phyloP scores from a whole-genome alignment of 2,113 vertebrate genomes.

The Bubalus kerabau region DNA sequence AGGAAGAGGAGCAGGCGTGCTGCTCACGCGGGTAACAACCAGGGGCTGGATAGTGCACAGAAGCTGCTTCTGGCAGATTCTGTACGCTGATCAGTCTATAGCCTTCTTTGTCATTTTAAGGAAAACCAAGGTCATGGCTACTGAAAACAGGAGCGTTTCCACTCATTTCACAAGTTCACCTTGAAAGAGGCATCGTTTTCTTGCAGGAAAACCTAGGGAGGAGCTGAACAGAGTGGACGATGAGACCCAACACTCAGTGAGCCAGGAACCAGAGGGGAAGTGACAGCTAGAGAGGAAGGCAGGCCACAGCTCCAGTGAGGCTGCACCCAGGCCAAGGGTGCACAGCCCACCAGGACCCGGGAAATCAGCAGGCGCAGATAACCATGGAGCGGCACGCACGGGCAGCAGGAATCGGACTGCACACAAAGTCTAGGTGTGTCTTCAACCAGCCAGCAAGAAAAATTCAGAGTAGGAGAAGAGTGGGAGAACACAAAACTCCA shows the following conservation, averaged over 20 bases:
- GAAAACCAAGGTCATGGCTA: neutral
- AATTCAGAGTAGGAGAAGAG: neutral
- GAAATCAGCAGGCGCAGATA: neutral
- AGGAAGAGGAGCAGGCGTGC: neutral
- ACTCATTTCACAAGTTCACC: neutral
- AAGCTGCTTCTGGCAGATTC: neutral
- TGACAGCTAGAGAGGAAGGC: neutral
- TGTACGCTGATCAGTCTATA: neutral
- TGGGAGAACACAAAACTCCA: neutral
- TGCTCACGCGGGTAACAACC: fast-evolving
- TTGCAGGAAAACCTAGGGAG: neutral
- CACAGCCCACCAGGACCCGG: no score
- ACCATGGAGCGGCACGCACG: neutral
- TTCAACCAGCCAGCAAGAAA: neutral
- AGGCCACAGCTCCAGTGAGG: neutral
- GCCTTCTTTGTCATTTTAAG: neutral
- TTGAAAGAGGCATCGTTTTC: neutral
- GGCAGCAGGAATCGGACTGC: neutral
- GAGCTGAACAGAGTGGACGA: neutral
- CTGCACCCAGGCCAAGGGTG: neutral
- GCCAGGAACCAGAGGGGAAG: neutral
- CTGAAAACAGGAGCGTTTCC: neutral
- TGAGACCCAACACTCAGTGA: neutral
- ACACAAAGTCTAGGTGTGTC: no score
- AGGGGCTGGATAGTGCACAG: neutral